These are phyloP conservation scores for Argentina silus DNA, from an alignment of 2,797 vertebrate species.

Conservation along the genomic window DNA sequence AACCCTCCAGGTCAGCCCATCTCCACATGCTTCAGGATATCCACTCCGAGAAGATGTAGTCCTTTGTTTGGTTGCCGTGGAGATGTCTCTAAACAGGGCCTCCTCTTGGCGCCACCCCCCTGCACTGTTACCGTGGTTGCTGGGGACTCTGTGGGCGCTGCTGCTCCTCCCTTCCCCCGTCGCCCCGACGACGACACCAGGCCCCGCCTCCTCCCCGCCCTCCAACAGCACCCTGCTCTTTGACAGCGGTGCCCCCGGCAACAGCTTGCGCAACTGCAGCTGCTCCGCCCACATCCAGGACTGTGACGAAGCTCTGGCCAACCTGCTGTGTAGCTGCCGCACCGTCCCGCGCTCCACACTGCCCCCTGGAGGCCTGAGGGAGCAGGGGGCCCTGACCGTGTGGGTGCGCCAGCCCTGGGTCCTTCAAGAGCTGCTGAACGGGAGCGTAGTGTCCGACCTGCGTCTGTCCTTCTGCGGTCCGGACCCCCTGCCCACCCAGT, in stretches of 20 bases:
- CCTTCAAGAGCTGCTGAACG: slow-evolving; percentile 66
- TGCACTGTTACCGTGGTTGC: slow-evolving; percentile 47
- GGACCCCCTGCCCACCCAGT: slow-evolving; percentile 25
- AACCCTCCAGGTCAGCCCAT: slow-evolving; percentile 29
- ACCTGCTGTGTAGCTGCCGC: slow-evolving; percentile 66
- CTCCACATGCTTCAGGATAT: slow-evolving; percentile 14
- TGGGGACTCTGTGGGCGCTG: slow-evolving; percentile 51
- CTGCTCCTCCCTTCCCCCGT: slow-evolving; percentile 39
- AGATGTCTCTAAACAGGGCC: slow-evolving; percentile 58
- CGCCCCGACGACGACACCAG: slow-evolving; percentile 2
- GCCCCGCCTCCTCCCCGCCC: not conserved
- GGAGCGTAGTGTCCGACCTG: slow-evolving; percentile 60
- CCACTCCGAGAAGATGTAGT: slow-evolving; percentile 61
- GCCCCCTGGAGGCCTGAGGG: slow-evolving; percentile 44
- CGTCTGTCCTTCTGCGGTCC: slow-evolving; percentile 64
- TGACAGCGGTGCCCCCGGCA: slow-evolving; percentile 40
- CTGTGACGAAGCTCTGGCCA: slow-evolving; percentile 65
- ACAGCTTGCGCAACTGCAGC: slow-evolving; percentile 71
- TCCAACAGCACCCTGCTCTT: slow-evolving; percentile 66
- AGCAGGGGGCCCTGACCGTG: slow-evolving; percentile 39
- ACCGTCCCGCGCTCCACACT: slow-evolving; percentile 51
- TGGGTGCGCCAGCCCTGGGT: slow-evolving; percentile 70
- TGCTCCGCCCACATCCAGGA: slow-evolving; percentile 48
- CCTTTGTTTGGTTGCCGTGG: slow-evolving; percentile 38
- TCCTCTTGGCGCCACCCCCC: slow-evolving; percentile 28